These are phyloP conservation scores for Drosophila obscura DNA, from an alignment of 1,140 invertebrate genomes.

Conservation along the genomic window DNA sequence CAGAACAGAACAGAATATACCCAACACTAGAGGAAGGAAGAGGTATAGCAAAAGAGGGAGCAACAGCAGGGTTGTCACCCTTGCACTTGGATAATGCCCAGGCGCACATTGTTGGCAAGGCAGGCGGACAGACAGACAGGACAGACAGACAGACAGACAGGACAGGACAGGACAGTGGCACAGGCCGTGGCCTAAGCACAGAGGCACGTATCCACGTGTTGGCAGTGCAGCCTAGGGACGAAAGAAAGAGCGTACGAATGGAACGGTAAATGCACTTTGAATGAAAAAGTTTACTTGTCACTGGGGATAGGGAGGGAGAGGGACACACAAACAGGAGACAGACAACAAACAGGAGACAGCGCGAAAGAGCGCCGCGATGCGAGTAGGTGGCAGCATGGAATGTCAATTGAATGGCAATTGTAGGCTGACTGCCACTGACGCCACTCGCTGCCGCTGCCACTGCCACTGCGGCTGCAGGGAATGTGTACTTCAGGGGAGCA, in stretches of 20 bases:
- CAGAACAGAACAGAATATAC: no score
- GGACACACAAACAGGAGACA: background rate
- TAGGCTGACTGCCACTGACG: constrained; percentile 6
- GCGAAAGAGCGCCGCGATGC: no score
- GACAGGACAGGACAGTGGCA: constrained; percentile 14
- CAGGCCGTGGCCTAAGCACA: background rate
- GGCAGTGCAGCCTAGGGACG: constrained; percentile 16
- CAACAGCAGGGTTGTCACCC: background rate
- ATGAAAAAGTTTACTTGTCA: constrained; percentile 39
- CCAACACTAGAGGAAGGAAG: background rate
- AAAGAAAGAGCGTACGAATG: background rate
- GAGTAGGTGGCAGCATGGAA: background rate
- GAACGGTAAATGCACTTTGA: constrained; percentile 51
- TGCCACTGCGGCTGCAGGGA: no score
- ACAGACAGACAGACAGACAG: constrained; percentile 6
- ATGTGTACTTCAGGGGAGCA: no score
- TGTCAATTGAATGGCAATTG: constrained; percentile 17
- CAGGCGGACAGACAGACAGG: constrained; percentile 10
- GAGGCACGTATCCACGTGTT: constrained; percentile 60
- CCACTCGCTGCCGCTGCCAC: background rate
- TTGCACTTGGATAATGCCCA: no score
- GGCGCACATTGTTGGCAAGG: no score
- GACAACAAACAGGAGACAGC: constrained; percentile 2
- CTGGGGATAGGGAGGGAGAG: constrained; percentile 19
- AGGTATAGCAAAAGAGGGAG: background rate